Conservation (phyloP, 2,113 vertebrate genomes). For the Tringa solitaria region DNA sequence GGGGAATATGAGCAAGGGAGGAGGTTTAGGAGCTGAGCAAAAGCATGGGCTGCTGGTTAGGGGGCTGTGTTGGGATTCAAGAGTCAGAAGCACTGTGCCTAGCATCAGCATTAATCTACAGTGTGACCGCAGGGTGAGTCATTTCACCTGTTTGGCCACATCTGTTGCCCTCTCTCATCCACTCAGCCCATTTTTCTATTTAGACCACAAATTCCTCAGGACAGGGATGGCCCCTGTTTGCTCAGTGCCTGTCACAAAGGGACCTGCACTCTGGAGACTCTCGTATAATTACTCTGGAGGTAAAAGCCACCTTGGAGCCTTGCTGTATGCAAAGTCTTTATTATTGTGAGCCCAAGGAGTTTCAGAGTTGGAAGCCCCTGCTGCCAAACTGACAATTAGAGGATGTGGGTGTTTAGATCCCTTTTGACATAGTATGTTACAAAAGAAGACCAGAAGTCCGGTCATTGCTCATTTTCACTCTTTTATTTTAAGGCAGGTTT, state of each 20-base stretch:
- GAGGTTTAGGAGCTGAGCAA: background rate
- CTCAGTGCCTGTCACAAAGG: background rate
- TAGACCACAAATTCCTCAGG: background rate
- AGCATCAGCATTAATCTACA: background rate
- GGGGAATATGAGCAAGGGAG: background rate
- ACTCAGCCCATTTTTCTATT: background rate
- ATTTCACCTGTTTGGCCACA: background rate
- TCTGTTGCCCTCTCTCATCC: background rate
- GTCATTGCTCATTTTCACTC: background rate
- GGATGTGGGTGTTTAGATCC: background rate
- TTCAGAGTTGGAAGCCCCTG: background rate
- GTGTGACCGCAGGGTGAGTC: background rate
- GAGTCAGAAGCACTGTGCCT: background rate
- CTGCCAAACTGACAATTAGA: background rate
- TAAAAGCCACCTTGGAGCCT: background rate
- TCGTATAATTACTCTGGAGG: background rate
- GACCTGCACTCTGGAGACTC: background rate
- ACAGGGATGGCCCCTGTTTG: background rate
- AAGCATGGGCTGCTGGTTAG: background rate
- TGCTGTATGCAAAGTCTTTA: background rate
- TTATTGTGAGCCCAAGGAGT: background rate
- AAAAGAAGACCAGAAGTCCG: background rate
- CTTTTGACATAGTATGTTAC: background rate
- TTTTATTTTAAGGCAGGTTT: background rate
- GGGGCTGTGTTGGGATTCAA: background rate